Evolutionary conservation across 1,140 invertebrate genomes (phyloP).

Genomic region (Procambarus virginalis): DNA sequence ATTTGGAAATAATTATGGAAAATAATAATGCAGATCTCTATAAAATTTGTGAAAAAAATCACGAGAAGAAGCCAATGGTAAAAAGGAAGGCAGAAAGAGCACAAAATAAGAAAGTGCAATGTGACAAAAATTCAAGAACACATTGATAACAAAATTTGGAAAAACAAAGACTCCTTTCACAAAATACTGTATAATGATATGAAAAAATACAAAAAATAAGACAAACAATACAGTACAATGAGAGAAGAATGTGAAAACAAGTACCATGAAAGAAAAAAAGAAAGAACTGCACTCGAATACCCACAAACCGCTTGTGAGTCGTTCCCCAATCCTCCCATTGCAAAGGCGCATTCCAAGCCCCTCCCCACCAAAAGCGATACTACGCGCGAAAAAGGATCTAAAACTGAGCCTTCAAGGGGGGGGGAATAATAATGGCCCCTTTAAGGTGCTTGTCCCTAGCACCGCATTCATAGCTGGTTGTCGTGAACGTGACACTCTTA

Average conservation of each 20-base stretch:
- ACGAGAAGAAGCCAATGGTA: neutral
- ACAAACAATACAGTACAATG: too few species aligned
- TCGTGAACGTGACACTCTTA: too few species aligned
- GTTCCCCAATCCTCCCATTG: too few species aligned
- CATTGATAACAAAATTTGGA: too few species aligned
- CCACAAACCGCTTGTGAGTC: too few species aligned
- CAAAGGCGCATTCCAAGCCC: too few species aligned
- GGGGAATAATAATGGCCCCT: neutral
- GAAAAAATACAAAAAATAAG: too few species aligned
- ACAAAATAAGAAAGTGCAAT: neutral
- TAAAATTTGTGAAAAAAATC: neutral
- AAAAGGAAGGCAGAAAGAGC: neutral
- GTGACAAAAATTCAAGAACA: too few species aligned
- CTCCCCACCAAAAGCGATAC: neutral
- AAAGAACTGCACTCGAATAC: neutral
- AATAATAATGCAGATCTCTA: neutral
- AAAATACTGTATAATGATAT: too few species aligned
- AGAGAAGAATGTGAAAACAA: too few species aligned
- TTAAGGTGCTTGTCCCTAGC: neutral
- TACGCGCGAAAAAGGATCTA: neutral
- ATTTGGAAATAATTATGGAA: neutral
- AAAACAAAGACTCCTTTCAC: too few species aligned
- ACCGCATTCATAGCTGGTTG: too few species aligned
- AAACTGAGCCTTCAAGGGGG: neutral
- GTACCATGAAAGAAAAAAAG: neutral